Percentiles rank a stretch among this genome's conserved stretches.
These are phyloP conservation scores for Platichthys stellatus DNA, from an alignment of 2,113 vertebrate species.

Conservation along the genomic window DNA sequence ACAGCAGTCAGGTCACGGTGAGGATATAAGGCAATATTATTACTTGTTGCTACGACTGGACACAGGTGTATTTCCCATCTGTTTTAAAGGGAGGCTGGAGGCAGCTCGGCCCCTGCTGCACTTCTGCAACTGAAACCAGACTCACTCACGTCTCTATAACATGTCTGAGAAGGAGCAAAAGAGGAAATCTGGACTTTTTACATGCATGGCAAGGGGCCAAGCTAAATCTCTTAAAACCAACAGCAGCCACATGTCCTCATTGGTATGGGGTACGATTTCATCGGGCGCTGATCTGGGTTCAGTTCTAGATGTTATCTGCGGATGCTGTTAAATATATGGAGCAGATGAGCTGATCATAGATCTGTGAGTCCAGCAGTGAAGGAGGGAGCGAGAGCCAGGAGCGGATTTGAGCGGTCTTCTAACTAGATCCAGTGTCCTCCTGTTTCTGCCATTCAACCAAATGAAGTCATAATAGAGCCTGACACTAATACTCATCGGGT, in stretches of 20 bases:
- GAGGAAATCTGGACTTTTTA: conserved; percentile 78
- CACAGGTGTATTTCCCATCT: conserved; percentile 77
- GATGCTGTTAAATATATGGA: conserved; percentile 57
- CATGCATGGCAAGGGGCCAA: conserved; percentile 74
- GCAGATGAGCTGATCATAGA: conserved; percentile 61
- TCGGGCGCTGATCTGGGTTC: conserved; percentile 65
- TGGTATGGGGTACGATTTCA: conserved; percentile 66
- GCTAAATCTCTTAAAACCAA: conserved; percentile 77
- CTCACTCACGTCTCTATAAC: conserved; percentile 69
- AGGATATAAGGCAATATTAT: conserved; percentile 36
- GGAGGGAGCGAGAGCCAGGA: conserved; percentile 55
- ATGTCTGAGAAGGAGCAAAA: conserved; percentile 67
- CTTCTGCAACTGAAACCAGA: conserved; percentile 58
- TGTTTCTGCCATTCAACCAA: conserved; percentile 79
- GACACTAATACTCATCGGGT: conserved; percentile 72
- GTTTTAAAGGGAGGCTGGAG: conserved; percentile 42
- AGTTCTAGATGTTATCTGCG: conserved; percentile 71
- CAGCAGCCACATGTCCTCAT: conserved; percentile 73
- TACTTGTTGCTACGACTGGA: conserved; percentile 28
- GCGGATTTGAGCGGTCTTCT: conserved; percentile 62
- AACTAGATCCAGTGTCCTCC: conserved; percentile 68
- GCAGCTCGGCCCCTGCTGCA: conserved; percentile 54
- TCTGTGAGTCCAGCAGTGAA: conserved; percentile 49
- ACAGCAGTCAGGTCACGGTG: conserved; percentile 39
- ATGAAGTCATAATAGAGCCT: conserved; percentile 72